Conservation (phyloP, 2,797 vertebrate genomes). For the Pseudopleuronectes americanus region DNA sequence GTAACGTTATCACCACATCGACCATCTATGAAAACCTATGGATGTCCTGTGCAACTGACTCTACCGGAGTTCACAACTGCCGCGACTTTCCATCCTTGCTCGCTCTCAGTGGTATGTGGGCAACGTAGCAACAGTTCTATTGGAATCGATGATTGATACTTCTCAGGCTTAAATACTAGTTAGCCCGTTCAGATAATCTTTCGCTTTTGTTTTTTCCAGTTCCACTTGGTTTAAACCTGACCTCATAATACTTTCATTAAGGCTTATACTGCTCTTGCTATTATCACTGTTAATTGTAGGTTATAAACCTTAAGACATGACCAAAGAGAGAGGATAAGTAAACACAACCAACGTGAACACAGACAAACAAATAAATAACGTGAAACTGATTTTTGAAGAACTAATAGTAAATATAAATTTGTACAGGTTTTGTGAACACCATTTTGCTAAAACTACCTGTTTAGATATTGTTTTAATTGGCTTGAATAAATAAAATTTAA, state of each 20-base stretch:
- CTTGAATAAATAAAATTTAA: background rate
- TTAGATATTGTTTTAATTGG: too few species aligned
- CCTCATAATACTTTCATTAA: background rate
- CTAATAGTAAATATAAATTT: too few species aligned
- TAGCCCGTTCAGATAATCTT: background rate
- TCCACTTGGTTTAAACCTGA: background rate
- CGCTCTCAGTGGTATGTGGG: constrained; percentile 71
- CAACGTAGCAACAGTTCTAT: constrained; percentile 1
- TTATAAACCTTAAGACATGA: constrained; percentile 28
- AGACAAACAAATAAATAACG: background rate
- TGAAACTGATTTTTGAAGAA: too few species aligned
- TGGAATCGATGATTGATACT: constrained; percentile 15
- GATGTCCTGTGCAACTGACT: constrained; percentile 89
- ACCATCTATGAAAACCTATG: constrained; percentile 90
- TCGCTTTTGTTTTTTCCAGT: background rate
- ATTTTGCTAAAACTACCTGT: too few species aligned
- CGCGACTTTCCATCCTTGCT: constrained; percentile 81
- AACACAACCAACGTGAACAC: constrained; percentile 8
- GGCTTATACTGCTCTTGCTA: too few species aligned
- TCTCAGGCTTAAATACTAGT: constrained; percentile 3
- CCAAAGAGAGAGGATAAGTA: constrained; percentile 19
- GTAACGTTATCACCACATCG: constrained; percentile 88
- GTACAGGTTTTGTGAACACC: too few species aligned
- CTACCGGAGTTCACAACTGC: constrained; percentile 89
- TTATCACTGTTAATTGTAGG: too few species aligned